Conservation (phyloP, 1,140 invertebrate genomes). For the Pseudomyrmex cubaensis region DNA sequence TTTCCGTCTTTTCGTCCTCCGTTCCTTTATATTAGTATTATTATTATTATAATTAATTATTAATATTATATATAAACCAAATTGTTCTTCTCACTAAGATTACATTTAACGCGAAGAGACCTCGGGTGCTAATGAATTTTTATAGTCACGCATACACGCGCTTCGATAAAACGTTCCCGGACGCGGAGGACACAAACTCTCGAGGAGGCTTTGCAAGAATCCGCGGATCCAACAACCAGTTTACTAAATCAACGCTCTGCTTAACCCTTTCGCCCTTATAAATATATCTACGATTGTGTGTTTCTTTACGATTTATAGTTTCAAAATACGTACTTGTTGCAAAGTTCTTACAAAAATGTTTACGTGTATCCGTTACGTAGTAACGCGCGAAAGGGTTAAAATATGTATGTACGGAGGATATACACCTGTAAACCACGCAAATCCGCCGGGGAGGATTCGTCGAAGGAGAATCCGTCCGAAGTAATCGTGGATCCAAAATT, state of each 20-base stretch:
- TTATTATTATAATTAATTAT: not conserved
- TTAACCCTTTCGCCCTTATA: constrained; percentile 7
- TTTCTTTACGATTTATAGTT: constrained; percentile 25
- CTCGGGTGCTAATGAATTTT: not conserved
- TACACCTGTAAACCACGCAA: constrained; percentile 7
- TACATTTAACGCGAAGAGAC: not conserved
- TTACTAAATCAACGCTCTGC: not conserved
- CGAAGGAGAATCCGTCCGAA: not conserved
- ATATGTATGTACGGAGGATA: not conserved
- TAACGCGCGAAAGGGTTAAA: too few relatives aligned
- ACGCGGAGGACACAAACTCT: not conserved
- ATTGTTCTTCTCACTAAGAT: not conserved
- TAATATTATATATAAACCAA: not conserved
- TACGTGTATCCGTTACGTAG: constrained; percentile 4
- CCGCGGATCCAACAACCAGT: not conserved
- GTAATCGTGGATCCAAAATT: not conserved
- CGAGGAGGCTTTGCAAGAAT: constrained; percentile 4
- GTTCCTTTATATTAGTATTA: too few relatives aligned
- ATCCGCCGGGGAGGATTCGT: not conserved
- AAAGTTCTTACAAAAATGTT: constrained; percentile 45
- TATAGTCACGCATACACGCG: not conserved
- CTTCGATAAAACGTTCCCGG: not conserved
- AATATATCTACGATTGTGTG: not conserved
- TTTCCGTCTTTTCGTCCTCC: not conserved
- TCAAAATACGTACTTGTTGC: constrained; percentile 23